Evolutionary conservation across 2,797 vertebrate species (phyloP), one percentile per base, ranked within the genome.

Genomic region (Sandelia bainsii): DNA sequence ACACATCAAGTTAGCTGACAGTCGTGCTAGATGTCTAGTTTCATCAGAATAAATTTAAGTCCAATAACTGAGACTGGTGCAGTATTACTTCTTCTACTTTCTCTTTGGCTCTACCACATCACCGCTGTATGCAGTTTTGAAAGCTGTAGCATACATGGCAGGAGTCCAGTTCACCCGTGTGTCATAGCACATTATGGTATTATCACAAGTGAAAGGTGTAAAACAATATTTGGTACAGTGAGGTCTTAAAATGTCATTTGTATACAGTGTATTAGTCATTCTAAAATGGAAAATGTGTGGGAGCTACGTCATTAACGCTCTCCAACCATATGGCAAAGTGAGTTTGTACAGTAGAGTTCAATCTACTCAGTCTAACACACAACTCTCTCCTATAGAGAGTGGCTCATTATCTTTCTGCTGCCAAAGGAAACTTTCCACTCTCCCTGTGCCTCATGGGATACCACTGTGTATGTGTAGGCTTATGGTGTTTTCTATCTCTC

Each of bases 381-480:
- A 44, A 22, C 6, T 37, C 3, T 3, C 62, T 68, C 37, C 53
- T 66, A 20, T 42, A 60, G 48, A 69, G 60, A 79, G 65, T 52
- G 53, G 62, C 77, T 86, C 59, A 82, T 88, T 82, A 76, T 79
- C 52, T 34, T 54, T 51, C 72, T 54, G 69, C 57, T 54, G 67
- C 56, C 53, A 46, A 63, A 65, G 67, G 66, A 86, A 80, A 81
- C 72, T 63, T 87, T 83, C 79, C 85, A 75, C 78, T 80, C 69
- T 70, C 62, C 64, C 59, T 3, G 10, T 59, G 65, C 67, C 81
- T 81, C 81, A 13, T 84, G 84, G 80, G 82, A 89, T 12, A 69
- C 25, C 32, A 42, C 23, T 22, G 37, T 64, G 64, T 42, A 49
- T 64, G 60, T 69, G 63, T 60, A 37, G 62, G 59, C 63, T 49